Percentiles rank a stretch among this genome's conserved stretches.
Conservation (phyloP, 1,140 invertebrate genomes). For the Microplitis mediator region DNA sequence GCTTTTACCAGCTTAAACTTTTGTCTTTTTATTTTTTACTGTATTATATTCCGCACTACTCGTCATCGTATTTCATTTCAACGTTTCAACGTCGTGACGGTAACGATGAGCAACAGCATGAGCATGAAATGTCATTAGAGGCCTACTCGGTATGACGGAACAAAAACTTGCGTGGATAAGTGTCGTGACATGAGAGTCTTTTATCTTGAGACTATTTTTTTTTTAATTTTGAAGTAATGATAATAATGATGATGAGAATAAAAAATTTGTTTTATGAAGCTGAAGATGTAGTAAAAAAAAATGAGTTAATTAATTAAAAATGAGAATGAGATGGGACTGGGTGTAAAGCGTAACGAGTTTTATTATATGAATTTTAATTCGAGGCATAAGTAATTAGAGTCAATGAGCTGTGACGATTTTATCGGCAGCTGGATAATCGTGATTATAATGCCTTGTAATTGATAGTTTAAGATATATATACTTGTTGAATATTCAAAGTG, state of each 20-base stretch:
- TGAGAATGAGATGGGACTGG: not conserved
- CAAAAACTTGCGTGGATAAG: constrained; percentile 14
- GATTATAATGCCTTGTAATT: constrained; percentile 23
- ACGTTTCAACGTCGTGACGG: not conserved
- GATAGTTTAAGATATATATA: not conserved
- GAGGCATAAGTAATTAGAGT: constrained; percentile 18
- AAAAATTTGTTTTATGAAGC: not conserved
- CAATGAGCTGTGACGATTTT: constrained; percentile 22
- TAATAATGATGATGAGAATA: not conserved
- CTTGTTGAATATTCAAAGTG: not conserved
- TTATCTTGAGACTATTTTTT: not conserved
- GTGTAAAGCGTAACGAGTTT: not conserved
- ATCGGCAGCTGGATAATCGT: constrained; percentile 5
- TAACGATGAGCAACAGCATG: not conserved
- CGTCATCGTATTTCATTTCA: not conserved
- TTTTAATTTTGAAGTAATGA: too few relatives aligned
- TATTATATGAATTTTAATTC: constrained; percentile 13
- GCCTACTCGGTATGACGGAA: not conserved
- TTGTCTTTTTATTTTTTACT: too few relatives aligned
- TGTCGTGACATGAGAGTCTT: constrained; percentile 15
- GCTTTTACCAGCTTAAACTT: too few relatives aligned
- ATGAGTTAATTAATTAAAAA: constrained; percentile 4
- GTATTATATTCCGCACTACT: not conserved
- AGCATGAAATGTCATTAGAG: constrained; percentile 7
- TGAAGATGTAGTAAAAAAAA: not conserved